Conservation (phyloP, 1,140 invertebrate genomes). For the Pygmarrhopalites habei region DNA sequence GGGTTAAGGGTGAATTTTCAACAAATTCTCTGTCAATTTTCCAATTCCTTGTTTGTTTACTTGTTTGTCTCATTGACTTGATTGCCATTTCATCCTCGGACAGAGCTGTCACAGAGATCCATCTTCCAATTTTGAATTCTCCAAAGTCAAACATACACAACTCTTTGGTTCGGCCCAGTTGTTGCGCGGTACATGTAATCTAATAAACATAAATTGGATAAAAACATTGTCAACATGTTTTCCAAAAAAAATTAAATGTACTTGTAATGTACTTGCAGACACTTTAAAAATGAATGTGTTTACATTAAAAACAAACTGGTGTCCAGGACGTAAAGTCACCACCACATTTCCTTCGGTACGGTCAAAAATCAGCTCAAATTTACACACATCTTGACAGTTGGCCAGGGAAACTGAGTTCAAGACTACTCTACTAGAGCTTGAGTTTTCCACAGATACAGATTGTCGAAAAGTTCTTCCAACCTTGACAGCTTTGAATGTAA, state of each 20-base stretch:
- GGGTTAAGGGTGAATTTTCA: conserved; percentile 46
- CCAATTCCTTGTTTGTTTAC: neutral
- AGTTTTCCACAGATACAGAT: conserved; percentile 8
- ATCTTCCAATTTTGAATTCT: conserved; percentile 51
- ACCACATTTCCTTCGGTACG: neutral
- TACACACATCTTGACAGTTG: conserved; percentile 8
- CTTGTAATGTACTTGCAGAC: neutral
- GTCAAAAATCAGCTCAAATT: conserved; percentile 13
- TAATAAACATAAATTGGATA: conserved; percentile 43
- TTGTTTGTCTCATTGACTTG: conserved; percentile 34
- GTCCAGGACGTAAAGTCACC: neutral
- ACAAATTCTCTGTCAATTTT: conserved; percentile 42
- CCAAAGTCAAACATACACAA: conserved; percentile 52
- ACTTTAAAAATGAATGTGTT: neutral
- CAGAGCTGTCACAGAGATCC: conserved; percentile 48
- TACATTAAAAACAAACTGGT: neutral
- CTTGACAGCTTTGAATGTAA: conserved; percentile 4
- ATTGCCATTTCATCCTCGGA: neutral
- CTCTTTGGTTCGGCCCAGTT: conserved; percentile 54
- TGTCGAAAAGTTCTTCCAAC: neutral
- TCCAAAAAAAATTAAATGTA: neutral
- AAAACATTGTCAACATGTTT: neutral
- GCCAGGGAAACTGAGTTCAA: neutral
- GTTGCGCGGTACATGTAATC: conserved; percentile 49
- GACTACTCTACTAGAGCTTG: neutral